Base-by-base conservation (phyloP, 2,113 vertebrate genomes). In the Corapipo altera region DNA sequence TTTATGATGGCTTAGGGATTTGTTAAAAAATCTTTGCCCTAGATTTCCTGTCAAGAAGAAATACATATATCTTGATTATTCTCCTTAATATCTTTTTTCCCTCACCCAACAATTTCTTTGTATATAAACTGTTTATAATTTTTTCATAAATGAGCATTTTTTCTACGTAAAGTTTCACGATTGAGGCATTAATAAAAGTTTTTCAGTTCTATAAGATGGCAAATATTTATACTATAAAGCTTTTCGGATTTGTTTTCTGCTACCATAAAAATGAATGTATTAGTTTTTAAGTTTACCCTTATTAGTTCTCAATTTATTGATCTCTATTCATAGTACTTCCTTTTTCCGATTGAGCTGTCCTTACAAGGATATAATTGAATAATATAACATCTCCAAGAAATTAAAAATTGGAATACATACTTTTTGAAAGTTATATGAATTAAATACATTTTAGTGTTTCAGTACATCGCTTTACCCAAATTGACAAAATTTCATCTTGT, bases 301-400 rank as follows among this genome's bases (percentile, higher is more conserved):
- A 49, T 13, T 84, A 51, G 8, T 69, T 64, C 54, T 44, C 39
- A 41, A 19, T 72, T 76, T 75, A 33, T 54, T 30, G 27, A 52
- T 58, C 28, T 75, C 18, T 82, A 61, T 20, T 39, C 65, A n/a
- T 2, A 76, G 5, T 37, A 24, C 9, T 48, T 85, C 7, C 3
- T 8, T 15, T 23, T 72, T 49, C 4, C 24, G 4, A 0, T 10
- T 86, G 18, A 7, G 11, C 1, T 57, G 19, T 54, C 8, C 15
- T 51, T 77, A 58, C 10, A 52, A 76, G 73, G 1, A 74, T 89
- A 61, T 12, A 67, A 30, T 7, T 57, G 9, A 67, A 35, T 55
- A 55, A 27, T 43, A 49, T 15, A 30, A 58, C 2, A 48, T 51
- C 49, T 51, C 14, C 14, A 51, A 27, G 49, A 51, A 32, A 87